Conservation (phyloP, 2,113 vertebrate genomes). For the Megaceryle maxima region DNA sequence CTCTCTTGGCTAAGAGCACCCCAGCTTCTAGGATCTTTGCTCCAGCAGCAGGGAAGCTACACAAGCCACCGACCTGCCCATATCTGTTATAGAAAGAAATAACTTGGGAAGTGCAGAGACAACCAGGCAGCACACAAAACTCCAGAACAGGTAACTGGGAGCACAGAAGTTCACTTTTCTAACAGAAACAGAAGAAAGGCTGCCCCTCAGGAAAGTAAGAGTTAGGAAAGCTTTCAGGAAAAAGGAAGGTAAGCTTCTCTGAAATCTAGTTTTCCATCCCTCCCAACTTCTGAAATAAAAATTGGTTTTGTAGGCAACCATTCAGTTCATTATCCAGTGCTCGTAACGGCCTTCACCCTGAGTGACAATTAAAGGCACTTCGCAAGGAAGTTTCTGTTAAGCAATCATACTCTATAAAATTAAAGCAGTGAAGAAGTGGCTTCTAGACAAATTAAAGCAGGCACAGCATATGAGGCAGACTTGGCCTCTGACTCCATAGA, state of each 20-base stretch:
- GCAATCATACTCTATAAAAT: background rate
- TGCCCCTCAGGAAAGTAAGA: background rate
- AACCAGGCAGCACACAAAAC: background rate
- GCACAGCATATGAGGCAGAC: background rate
- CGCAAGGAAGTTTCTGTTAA: background rate
- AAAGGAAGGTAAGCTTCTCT: background rate
- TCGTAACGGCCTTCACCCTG: background rate
- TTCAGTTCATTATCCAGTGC: background rate
- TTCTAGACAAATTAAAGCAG: background rate
- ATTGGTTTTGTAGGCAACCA: background rate
- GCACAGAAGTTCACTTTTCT: background rate
- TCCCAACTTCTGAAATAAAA: background rate
- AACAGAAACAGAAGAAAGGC: background rate
- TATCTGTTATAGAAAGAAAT: rapidly evolving
- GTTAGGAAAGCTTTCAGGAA: background rate
- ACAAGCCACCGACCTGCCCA: background rate
- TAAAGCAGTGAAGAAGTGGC: background rate
- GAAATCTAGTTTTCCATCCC: background rate
- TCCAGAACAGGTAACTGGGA: rapidly evolving
- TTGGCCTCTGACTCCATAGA: background rate
- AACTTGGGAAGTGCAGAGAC: rapidly evolving
- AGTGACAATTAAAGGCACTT: background rate
- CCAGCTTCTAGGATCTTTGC: background rate
- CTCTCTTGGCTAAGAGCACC: background rate
- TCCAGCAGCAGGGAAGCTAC: background rate